Evolutionary conservation across 2,888 invertebrate species (phyloP), one percentile per base, ranked within the genome.

Genomic region (Sturmia bella): DNA sequence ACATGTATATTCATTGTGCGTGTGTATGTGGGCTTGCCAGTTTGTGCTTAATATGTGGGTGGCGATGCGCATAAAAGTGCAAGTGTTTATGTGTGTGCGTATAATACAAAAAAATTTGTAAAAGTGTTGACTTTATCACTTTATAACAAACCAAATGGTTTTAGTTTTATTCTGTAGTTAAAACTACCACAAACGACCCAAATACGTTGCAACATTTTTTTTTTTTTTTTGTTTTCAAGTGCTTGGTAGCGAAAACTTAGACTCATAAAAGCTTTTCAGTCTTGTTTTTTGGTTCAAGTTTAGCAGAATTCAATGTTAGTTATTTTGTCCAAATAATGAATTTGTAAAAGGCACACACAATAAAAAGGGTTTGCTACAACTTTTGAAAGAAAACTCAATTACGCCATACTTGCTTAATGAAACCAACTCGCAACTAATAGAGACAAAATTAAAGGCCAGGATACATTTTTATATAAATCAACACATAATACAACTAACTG

Each of bases 61-160:
- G 50, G 2, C 48, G 61, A 68, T 39, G 32, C 52, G 43, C 7
- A 9, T 64, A 41, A 37, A 27, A 75, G 15, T 43, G 39, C 41
- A 59, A 24, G 6, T 41, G 5, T 21, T 19, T 0, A 6, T 24
- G 27, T 64, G 17, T 61, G 56, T 75, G 57, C 11, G 19, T 27
- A 9, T 24, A 43, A 52, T 11, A 73, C 24, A 59, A 57, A 63
- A 41, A 69, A 63, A 32, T 61, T 17, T 66, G 43, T 32, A 66
- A 64, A 81, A 76, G 70, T 76, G 82, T 72, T 79, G 79, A 66
- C 68, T 68, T 66, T 75, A 70, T 79, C 74, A 70, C 79, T 72
- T 79, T 68, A 78, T 43, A 56, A 59, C 64, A 68, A 74, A 68
- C 37, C 76, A 61, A 56, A 56, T 73, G 66, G 27, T 43, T 73